Evolutionary conservation across 2,113 vertebrate species (phyloP).

Genomic region (Caretta caretta): DNA sequence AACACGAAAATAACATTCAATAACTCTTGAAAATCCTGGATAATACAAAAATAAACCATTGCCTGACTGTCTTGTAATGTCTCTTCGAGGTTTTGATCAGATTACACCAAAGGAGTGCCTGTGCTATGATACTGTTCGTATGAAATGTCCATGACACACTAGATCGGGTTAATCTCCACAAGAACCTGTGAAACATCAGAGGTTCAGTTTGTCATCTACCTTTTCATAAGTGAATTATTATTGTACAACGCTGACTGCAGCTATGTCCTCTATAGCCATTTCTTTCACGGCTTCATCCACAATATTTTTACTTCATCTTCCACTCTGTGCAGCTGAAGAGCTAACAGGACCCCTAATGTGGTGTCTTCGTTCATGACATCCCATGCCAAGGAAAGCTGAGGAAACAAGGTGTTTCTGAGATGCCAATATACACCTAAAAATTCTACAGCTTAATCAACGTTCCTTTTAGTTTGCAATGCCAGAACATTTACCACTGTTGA

Average conservation of each 20-base stretch:
- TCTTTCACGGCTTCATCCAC: slow-evolving; percentile 85
- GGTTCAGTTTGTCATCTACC: background rate
- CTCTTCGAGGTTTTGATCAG: slow-evolving; percentile 85
- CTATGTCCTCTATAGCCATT: slow-evolving; percentile 82
- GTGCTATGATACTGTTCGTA: slow-evolving; percentile 75
- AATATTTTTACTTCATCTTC: slow-evolving; percentile 85
- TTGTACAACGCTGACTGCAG: background rate
- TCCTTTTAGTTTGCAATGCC: background rate
- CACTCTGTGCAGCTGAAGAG: slow-evolving; percentile 80
- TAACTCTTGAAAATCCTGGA: background rate
- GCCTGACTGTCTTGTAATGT: slow-evolving; percentile 84
- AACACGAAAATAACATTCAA: background rate
- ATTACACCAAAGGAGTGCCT: slow-evolving; percentile 78
- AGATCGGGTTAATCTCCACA: slow-evolving; percentile 78
- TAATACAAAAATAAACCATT: background rate
- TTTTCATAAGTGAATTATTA: background rate
- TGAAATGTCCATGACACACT: slow-evolving; percentile 77
- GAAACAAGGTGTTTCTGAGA: background rate
- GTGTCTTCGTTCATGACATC: slow-evolving; percentile 80
- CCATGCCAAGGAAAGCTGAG: slow-evolving; percentile 63
- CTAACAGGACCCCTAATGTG: slow-evolving; percentile 77
- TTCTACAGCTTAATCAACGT: no score
- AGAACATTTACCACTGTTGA: slow-evolving; percentile 73
- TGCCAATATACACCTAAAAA: background rate
- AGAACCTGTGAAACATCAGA: slow-evolving; percentile 70